Evolutionary conservation across 23 tunicate genomes (phyloP).

Genomic region (Trididemnum clinides): DNA sequence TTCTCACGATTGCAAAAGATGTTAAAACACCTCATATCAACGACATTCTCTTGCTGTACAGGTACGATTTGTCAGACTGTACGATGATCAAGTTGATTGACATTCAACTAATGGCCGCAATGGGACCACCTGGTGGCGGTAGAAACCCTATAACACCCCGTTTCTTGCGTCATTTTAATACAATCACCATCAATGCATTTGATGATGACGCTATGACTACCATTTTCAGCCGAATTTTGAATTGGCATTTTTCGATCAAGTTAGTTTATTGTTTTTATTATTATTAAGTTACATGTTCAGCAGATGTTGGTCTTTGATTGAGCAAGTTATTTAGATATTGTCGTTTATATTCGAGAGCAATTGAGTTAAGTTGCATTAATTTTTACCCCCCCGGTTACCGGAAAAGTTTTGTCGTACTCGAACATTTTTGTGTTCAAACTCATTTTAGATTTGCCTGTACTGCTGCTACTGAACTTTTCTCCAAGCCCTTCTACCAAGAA

Average conservation of each 20-base stretch:
- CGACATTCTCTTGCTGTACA: background rate
- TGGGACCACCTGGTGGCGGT: conserved; percentile 99
- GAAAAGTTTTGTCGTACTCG: too few relatives aligned
- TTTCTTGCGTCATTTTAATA: conserved; percentile 96
- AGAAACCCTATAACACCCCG: conserved; percentile 95
- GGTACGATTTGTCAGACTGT: conserved; percentile 93
- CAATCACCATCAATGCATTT: conserved; percentile 85
- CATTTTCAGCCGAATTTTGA: conserved; percentile 75
- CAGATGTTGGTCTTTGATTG: background rate
- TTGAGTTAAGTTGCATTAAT: too few relatives aligned
- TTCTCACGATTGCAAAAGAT: too few relatives aligned
- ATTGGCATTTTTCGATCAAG: conserved; percentile 93
- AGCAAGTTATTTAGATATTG: background rate
- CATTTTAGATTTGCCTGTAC: too few relatives aligned
- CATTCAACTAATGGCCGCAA: conserved; percentile 96
- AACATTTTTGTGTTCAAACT: too few relatives aligned
- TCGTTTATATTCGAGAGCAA: too few relatives aligned
- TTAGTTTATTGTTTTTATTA: background rate
- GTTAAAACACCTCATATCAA: too few relatives aligned
- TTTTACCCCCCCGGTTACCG: too few relatives aligned
- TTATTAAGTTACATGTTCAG: too few relatives aligned
- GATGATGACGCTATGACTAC: conserved; percentile 87
- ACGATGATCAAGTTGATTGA: conserved; percentile 86
- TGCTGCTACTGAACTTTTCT: too few relatives aligned
- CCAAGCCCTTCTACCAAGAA: too few relatives aligned